A percentile compares a stretch with the other conserved stretches of the same genome.
Evolutionary conservation across 1,140 invertebrate species (phyloP).

Genomic region (Sycophaga agraensis): DNA sequence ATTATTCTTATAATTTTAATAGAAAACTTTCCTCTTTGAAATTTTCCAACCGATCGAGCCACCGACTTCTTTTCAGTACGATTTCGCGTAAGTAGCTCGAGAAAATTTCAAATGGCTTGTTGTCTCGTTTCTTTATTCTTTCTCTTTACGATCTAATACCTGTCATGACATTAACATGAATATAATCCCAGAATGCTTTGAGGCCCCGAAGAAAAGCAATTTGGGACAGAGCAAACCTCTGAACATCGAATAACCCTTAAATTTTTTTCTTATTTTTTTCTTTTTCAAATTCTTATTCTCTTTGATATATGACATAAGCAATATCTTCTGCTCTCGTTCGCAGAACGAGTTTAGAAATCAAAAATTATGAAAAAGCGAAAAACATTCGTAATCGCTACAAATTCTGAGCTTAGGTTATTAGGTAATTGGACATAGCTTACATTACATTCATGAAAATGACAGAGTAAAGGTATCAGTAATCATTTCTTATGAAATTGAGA

Average conservation of each 20-base stretch:
- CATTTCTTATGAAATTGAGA: conserved; percentile 36
- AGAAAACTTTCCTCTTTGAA: conserved; percentile 30
- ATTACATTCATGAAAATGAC: conserved; percentile 40
- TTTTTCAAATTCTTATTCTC: conserved; percentile 6
- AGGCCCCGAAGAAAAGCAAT: conserved; percentile 43
- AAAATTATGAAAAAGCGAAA: conserved; percentile 21
- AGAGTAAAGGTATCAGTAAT: conserved; percentile 38
- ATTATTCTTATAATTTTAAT: conserved; percentile 10
- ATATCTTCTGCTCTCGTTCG: conserved; percentile 2
- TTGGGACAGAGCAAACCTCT: conserved; percentile 37
- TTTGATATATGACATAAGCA: neutral
- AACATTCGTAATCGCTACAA: conserved; percentile 21
- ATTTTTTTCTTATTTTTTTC: conserved; percentile 24
- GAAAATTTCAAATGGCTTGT: conserved; percentile 34
- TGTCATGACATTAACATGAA: conserved; percentile 43
- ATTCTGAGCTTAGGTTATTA: conserved; percentile 30
- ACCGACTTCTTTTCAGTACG: conserved; percentile 6
- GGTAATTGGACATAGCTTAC: conserved; percentile 40
- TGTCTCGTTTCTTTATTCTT: neutral
- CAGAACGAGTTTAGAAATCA: conserved; percentile 19
- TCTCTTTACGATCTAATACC: conserved; percentile 30
- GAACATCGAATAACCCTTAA: conserved; percentile 44
- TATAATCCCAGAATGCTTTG: conserved; percentile 45
- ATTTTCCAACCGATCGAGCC: conserved; percentile 37
- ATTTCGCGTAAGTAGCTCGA: conserved; percentile 15